Evolutionary conservation across 2,888 invertebrate species (phyloP).

Genomic region (Thysanoteuthis rhombus): DNA sequence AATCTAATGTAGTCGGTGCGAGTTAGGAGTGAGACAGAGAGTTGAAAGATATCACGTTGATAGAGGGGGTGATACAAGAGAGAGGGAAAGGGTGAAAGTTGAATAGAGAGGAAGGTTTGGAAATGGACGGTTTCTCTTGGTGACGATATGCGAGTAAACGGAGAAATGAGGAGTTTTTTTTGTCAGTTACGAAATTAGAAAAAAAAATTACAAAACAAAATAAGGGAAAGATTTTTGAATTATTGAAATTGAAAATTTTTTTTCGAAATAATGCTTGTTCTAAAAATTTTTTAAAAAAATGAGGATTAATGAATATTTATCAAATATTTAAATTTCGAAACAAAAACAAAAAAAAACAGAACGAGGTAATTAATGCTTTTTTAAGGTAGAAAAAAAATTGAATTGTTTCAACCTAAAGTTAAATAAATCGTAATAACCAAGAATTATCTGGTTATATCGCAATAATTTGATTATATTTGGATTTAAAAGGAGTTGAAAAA

Average conservation of each 20-base stretch:
- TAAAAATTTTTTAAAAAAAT: too few species aligned
- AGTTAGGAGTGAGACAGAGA: neutral
- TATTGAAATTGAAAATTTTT: neutral
- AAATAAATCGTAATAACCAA: too few species aligned
- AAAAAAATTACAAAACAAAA: neutral
- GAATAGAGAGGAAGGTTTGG: neutral
- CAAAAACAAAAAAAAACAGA: too few species aligned
- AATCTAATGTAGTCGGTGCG: slow-evolving; percentile 12
- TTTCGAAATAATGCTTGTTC: too few species aligned
- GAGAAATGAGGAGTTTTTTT: neutral
- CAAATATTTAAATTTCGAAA: too few species aligned
- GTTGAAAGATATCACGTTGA: neutral
- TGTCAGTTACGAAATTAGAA: neutral
- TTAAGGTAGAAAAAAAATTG: too few species aligned
- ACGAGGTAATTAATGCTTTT: too few species aligned
- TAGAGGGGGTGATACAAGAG: neutral
- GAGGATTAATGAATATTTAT: too few species aligned
- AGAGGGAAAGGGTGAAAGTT: neutral
- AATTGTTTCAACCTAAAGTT: too few species aligned
- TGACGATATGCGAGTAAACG: neutral
- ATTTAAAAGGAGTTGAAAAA: neutral
- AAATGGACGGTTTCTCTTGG: neutral
- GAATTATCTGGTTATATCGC: neutral
- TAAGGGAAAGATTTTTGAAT: neutral
- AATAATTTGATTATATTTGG: neutral